Base-by-base conservation (phyloP, 2,797 vertebrate genomes). In the Phoebastria nigripes region DNA sequence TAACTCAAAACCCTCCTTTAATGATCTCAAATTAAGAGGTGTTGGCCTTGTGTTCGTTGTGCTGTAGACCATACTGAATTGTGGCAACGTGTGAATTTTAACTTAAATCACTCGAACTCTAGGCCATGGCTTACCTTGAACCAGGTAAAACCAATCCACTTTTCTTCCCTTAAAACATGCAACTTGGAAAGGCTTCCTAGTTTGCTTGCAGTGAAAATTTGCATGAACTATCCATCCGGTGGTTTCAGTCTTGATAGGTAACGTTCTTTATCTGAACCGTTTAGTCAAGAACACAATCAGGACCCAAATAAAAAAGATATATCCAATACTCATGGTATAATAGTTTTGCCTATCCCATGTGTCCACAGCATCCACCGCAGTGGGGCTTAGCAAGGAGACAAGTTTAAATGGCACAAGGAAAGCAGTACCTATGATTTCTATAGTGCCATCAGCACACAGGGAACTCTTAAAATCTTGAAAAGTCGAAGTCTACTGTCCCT, bases 1-100 rank as follows among this genome's bases (percentile, higher is more conserved):
- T 79, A 92, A 79, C 70, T 91, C 71, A 66, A 96, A 83, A 6
- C 31, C 22, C 44, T 89, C 47, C 31, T 76, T 87, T 47, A 90
- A 74, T 24, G 3, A 51, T 12, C 80, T 65, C 84, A 90, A 82
- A 42, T 83, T 44, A 58, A 59, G 69, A 89, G 35, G 24, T 59
- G 52, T 47, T 91, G 39, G 81, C 62, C 37, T 71, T 77, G 65
- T 39, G 55, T 87, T 81, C 8, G 0, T 26, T 74, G 65, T 31
- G 56, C 69, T 87, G 61, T 9, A 87, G 31, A 86, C 21, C 47
- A 46, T 3, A 24, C n/a, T 17, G 26, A 58, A 52, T 9, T 21
- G 19, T 58, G 47, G 33, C n/a, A 80, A 33, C 2, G 6, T 35
- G 33, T 6, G 11, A 54, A 56, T 74, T 87, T 84, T 89, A 83